Evolutionary conservation across 92 coral and sea anemone species (phyloP), one percentile per base, ranked within the genome.

Genomic region (Heteractis magnifica): DNA sequence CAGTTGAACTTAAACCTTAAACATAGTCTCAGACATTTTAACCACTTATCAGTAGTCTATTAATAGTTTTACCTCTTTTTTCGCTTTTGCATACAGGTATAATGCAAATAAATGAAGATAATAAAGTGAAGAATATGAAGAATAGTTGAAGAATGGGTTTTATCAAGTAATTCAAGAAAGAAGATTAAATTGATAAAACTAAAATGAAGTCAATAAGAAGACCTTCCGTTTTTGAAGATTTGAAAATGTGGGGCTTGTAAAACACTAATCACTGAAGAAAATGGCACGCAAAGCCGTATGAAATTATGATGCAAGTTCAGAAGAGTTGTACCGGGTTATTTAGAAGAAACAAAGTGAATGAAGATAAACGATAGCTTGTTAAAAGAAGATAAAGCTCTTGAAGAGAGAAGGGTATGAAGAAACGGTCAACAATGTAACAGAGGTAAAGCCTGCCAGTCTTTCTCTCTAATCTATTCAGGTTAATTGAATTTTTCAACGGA

Each of bases 21-120:
- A 34, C 44, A 34, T 34, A 34, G 44, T 34, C 44, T 34, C 44
- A 34, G 44, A 34, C 44, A 34, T 34, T 34, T 34, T 34, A 34
- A 34, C 44, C 44, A 34, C 3, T 34, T 34, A 34, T 34, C 23
- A 62, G 23, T 62, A 62, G 70, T 62, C 13, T 20, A 52, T 49
- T 81, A 81, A 81, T 68, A 85, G 88, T 85, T 79, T 87, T 87
- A 87, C 85, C 88, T 70, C 82, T 68, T 72, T 34, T 73, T 90
- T 81, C 89, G 76, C 88, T 87, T 78, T 87, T 90, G 93, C 89
- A 85, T 86, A 79, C 91, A 87, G 93, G 89, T 89, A 73, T 75
- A 82, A 83, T 82, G 79, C 91, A 87, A 87, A 86, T 85, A 73
- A 75, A 65, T 6, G 90, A 90, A 90, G 93, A 90, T 81, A 87